phyloP scores from a whole-genome alignment of 2,113 vertebrate species.

The Thalassoma bifasciatum region DNA sequence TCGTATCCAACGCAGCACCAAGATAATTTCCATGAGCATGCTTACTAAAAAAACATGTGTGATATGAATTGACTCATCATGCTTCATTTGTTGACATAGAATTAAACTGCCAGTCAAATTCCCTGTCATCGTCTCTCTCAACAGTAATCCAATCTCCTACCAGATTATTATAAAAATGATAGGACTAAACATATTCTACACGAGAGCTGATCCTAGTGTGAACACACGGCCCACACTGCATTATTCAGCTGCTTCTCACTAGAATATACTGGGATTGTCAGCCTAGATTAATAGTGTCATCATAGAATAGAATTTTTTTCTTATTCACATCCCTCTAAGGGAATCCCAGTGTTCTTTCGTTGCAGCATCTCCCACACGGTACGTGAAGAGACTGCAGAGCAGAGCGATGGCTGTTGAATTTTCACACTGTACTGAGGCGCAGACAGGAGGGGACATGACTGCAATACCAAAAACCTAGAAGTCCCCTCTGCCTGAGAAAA shows the following conservation, averaged over 20 bases:
- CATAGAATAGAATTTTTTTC: slow-evolving; percentile 40
- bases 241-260: slow-evolving; percentile 49
- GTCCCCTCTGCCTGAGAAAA: slow-evolving; percentile 1
- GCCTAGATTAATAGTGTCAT: slow-evolving; percentile 61
- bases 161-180: neutral
- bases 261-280: slow-evolving; percentile 52
- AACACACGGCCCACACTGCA: slow-evolving; percentile 21
- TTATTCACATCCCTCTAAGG: slow-evolving; percentile 45
- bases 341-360: slow-evolving; percentile 36
- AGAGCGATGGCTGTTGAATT: slow-evolving; percentile 32
- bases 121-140: neutral
- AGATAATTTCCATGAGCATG: neutral
- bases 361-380: slow-evolving; percentile 27
- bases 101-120: neutral
- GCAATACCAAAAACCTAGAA: neutral
- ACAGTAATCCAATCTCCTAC: neutral
- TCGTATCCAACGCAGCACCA: slow-evolving; percentile 18
- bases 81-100: slow-evolving; percentile 21
- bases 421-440: slow-evolving; percentile 27
- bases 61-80: slow-evolving; percentile 35
- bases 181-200: slow-evolving; percentile 8
- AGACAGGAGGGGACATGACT: slow-evolving; percentile 20
- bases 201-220: neutral
- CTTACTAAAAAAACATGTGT: slow-evolving; percentile 31
- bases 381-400: slow-evolving; percentile 48